A percentile compares a stretch with the other conserved stretches of the same genome.
Conservation (phyloP, 2,888 invertebrate genomes). For the Eudemis profundana region DNA sequence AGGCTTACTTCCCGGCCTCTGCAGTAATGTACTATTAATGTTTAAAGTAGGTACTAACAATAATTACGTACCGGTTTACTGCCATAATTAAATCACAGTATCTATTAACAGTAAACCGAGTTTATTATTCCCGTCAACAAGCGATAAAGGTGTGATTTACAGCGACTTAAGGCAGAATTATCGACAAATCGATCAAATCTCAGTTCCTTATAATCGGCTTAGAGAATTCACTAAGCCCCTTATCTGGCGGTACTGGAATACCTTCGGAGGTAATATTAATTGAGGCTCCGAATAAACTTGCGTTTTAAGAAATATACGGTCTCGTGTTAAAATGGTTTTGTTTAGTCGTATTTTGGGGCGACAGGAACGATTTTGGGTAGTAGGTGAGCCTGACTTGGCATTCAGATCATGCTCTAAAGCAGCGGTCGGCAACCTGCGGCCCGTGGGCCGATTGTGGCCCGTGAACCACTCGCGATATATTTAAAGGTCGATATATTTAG, state of each 20-base stretch:
- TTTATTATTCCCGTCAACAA: conserved; percentile 21
- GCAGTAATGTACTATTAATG: no score
- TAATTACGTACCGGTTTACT: neutral
- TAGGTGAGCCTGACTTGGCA: no score
- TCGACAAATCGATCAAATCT: conserved; percentile 54
- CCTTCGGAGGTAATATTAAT: conserved; percentile 31
- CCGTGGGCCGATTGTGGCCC: no score
- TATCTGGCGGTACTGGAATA: conserved; percentile 36
- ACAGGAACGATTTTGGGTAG: no score
- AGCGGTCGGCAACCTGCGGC: no score
- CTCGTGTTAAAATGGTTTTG: conserved; percentile 27
- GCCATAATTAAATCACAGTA: neutral
- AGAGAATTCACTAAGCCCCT: conserved; percentile 50
- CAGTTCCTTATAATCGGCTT: conserved; percentile 55
- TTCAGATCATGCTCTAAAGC: no score
- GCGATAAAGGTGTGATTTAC: conserved; percentile 49
- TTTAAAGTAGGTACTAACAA: neutral
- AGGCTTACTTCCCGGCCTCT: no score
- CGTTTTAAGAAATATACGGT: conserved; percentile 36
- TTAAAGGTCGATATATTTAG: no score
- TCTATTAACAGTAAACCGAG: neutral
- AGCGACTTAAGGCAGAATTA: conserved; percentile 49
- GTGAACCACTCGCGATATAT: no score
- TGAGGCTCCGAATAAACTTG: conserved; percentile 37
- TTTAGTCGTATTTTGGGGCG: conserved; percentile 20